Evolutionary conservation across 2,797 vertebrate genomes (phyloP), one percentile per base, ranked within the genome.

Genomic region (Falco concolor): DNA sequence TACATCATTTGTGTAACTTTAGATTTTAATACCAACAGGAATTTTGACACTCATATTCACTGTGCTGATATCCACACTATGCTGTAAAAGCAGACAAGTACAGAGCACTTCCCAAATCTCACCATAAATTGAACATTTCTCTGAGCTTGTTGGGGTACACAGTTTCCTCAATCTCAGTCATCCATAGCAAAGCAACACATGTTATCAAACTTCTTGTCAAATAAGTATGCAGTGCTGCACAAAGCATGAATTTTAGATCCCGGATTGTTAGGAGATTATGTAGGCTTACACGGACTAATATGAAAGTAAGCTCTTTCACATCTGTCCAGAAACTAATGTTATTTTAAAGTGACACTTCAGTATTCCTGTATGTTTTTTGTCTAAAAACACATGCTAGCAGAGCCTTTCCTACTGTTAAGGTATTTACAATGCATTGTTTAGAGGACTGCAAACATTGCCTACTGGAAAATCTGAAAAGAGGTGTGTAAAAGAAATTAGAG

Each of bases 241-340:
- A 70, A 80, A 87, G 65, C 74, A 25, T 64, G 60, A 70, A 89
- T 84, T 93, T 90, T 87, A 90, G 86, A 84, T 85, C 49, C 61
- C 0, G 0, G 91, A 90, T 93, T 95, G 72, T 42, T 79, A 77
- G 82, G 78, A 95, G 96, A 93, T 96, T 91, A 93, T 77, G 63
- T 90, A 70, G 85, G 91, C 65, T 96, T 86, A 94, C 83, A 68
- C 45, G 61, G 65, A 95, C 77, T 87, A 95, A 93, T 84, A 91
- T 67, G 56, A 90, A 95, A 87, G 74, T 90, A 95, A 94, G 85
- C 84, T 90, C 80, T 93, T 91, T 56, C 87, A 82, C 93, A 95
- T 95, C 87, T 95, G 96, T 91, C 81, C 77, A 91, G 74, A 95
- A 94, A 80, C 40, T 28, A 64, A 87, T 45, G 84, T 88, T 77